Conservation (phyloP, 2,113 vertebrate species). For the Coregonus clupeaformis region DNA sequence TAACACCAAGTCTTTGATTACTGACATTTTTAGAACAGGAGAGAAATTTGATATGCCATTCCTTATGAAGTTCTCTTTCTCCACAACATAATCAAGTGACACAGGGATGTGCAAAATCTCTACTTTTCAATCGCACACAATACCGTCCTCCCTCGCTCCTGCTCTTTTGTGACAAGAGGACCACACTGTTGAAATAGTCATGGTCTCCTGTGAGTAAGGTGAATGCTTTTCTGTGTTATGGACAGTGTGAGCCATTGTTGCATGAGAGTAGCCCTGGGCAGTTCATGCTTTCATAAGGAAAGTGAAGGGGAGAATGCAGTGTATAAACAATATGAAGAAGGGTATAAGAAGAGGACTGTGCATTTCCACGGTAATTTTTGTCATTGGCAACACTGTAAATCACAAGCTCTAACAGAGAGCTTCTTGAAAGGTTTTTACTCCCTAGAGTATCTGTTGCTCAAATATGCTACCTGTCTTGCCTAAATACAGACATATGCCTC, state of each 20-base stretch:
- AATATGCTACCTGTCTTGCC: constrained; percentile 34
- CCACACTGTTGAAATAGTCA: constrained; percentile 18
- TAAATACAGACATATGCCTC: constrained; percentile 33
- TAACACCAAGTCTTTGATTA: constrained; percentile 67
- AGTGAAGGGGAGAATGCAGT: constrained; percentile 44
- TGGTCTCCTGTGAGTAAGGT: constrained; percentile 25
- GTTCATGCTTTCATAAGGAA: constrained; percentile 65
- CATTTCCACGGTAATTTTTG: constrained; percentile 25
- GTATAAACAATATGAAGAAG: constrained; percentile 61
- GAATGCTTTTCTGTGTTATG: constrained; percentile 29
- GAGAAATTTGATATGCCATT: constrained; percentile 53
- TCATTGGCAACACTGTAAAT: constrained; percentile 32
- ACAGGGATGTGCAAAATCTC: constrained; percentile 24
- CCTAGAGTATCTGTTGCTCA: constrained; percentile 24
- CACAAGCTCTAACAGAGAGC: constrained; percentile 21
- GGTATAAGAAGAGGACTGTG: constrained; percentile 35
- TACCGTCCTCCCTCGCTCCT: constrained; percentile 2
- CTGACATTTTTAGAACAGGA: constrained; percentile 41
- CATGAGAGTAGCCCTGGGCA: constrained; percentile 60
- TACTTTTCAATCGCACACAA: constrained; percentile 9
- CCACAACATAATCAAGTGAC: constrained; percentile 40
- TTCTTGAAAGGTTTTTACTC: constrained; percentile 36
- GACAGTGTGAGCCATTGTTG: constrained; percentile 49
- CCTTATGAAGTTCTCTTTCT: constrained; percentile 47
- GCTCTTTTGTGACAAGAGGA: constrained; percentile 4